Base-by-base conservation (phyloP, 2,888 invertebrate species). In the Platycnemis pennipes region DNA sequence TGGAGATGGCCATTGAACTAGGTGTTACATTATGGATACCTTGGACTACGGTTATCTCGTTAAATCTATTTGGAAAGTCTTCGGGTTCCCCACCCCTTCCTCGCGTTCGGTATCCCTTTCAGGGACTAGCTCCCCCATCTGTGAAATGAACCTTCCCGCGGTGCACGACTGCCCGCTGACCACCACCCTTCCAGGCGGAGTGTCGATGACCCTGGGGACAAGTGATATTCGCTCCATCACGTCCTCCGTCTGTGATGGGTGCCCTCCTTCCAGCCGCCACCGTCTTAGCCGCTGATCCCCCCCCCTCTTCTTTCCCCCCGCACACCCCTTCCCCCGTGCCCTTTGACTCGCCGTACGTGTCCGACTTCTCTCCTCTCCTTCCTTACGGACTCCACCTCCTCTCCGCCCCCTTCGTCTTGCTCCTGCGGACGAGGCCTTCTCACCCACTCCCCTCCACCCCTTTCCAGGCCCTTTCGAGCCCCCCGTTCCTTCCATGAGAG, bases 221-320 rank as follows among this genome's bases (percentile, higher is more conserved):
- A 91, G 91, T 91, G 44, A 91, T 69, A 63, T 53, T 91, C 91
- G 91, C 91, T 89, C 91, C 91, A 91, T 91, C 91, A 91, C 89
- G 56, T 89, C 88, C 88, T 88, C 88, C 88, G 45, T 31, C 46
- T 19, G n/a, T 77, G 37, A 77, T 31, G 77, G 77, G 31, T 77
- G n/a, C 37, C 5, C 77, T 37, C 77, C 77, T 26, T n/a, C 77
- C 77, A 26, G 13, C 77, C 77, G n/a, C 77, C 77, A 7, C 45
- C 87, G 87, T 87, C 87, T 87, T 46, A 42, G 42, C 16, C 87
- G n/a, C 19, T n/a, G 87, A 87, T 44, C 26, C 85, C 42, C 2
- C 22, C 16, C 42, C 85, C 77, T 77, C n/a, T n/a, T n/a, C n/a
- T n/a, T n/a, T n/a, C 2, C 22, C 16, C 42, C 85, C 77, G 16